Conservation (phyloP, 2,113 vertebrate species). For the Mesocricetus auratus region DNA sequence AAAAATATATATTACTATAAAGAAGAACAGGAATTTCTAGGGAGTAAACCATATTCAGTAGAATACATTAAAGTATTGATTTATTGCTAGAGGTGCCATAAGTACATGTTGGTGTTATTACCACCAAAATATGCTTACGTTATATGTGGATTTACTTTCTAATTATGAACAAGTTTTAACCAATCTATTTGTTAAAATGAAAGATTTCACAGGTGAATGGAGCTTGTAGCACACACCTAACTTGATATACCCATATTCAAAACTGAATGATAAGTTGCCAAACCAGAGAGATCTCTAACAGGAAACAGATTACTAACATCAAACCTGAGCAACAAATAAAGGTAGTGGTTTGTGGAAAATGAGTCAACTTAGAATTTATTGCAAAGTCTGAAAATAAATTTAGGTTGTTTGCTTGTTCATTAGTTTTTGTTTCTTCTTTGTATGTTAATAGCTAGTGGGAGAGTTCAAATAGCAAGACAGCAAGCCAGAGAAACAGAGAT, state of each 20-base stretch:
- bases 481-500: background rate
- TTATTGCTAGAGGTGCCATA: conserved; percentile 22
- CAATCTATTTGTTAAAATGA: background rate
- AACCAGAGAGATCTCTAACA: background rate
- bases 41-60: background rate
- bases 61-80: conserved; percentile 29
- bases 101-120: background rate
- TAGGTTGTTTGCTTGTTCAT: background rate
- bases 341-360: background rate
- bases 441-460: background rate
- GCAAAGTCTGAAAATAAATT: background rate
- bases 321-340: background rate
- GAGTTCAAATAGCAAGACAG: background rate
- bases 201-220: background rate
- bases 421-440: background rate
- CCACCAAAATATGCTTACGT: background rate
- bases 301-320: background rate
- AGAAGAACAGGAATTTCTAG: background rate
- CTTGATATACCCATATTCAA: background rate
- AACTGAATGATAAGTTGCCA: background rate
- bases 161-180: background rate
- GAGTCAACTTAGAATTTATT: background rate
- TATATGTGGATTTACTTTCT: background rate
- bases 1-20: background rate
- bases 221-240: too few relatives aligned